Evolutionary conservation across 1,140 invertebrate species (phyloP).

Genomic region (Bombus pyrosoma): DNA sequence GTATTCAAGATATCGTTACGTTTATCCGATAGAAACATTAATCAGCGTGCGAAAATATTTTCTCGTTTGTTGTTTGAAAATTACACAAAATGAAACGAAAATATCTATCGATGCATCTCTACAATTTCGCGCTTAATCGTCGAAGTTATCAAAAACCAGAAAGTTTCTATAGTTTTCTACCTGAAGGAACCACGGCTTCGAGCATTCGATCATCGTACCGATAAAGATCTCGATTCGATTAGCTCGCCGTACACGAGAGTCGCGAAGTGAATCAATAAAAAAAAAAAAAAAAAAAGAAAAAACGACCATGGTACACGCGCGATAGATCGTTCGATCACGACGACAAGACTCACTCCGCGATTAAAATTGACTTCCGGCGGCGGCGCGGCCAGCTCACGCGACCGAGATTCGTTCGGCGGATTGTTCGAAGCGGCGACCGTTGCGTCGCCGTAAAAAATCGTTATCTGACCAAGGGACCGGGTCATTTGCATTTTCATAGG

Average conservation of each 20-base stretch:
- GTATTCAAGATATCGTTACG: too few species aligned
- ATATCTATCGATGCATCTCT: too few species aligned
- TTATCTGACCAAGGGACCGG: slow-evolving; percentile 41
- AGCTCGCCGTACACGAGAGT: not conserved
- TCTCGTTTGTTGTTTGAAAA: too few species aligned
- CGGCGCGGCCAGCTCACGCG: not conserved
- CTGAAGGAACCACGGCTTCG: too few species aligned
- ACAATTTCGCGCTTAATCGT: not conserved
- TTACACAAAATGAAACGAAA: not conserved
- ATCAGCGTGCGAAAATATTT: too few species aligned
- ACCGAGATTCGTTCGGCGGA: slow-evolving; percentile 30
- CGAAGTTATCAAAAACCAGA: not conserved
- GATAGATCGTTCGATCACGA: not conserved
- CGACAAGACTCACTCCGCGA: not conserved
- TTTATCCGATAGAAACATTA: too few species aligned
- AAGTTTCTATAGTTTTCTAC: not conserved
- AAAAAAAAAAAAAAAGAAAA: not conserved
- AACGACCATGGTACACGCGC: not conserved
- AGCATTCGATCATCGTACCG: slow-evolving; percentile 30
- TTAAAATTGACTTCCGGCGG: slow-evolving; percentile 35
- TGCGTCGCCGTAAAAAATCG: slow-evolving; percentile 38
- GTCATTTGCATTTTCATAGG: slow-evolving; percentile 66
- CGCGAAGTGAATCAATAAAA: not conserved
- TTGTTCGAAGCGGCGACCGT: not conserved
- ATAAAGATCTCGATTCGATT: slow-evolving; percentile 31